Base-by-base conservation (phyloP, 1,140 invertebrate genomes). In the Eueides isabella region DNA sequence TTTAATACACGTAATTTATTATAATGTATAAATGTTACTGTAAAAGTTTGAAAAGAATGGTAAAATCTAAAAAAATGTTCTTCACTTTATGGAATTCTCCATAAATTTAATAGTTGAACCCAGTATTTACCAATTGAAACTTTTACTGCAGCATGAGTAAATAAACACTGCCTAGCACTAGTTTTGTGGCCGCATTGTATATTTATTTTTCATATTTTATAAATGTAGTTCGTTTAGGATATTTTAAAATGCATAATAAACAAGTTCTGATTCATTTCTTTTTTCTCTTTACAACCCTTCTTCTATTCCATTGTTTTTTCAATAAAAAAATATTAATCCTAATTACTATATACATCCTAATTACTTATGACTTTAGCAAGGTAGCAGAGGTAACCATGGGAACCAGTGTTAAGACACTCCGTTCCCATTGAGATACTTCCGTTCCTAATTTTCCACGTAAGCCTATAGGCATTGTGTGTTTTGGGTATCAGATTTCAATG, bases 231-330 rank as follows among this genome's bases (percentile, higher is more conserved):
- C 78, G 80, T 74, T 85, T 83, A 85, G 78, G 68, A 80, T 78
- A 81, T 55, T 55, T 55, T 26, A 72, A 76, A 79, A 87, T 76
- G 88, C 85, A 90, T 89, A 90, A 89, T 90, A 90, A 90, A 87
- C 63, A 84, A 74, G 69, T 79, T 84, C 71, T 75, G 71, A 76
- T 68, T 77, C 74, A 44, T 30, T n/a, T 55, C 41, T 67, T 78
- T 79, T 79, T 69, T 44, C n/a, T n/a, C n/a, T n/a, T n/a, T n/a
- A n/a, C n/a, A n/a, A n/a, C n/a, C n/a, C n/a, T n/a, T n/a, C n/a
- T n/a, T n/a, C n/a, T n/a, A n/a, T n/a, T n/a, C n/a, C n/a, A n/a
- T n/a, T n/a, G n/a, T n/a, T n/a, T n/a, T n/a, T n/a, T n/a, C n/a
- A n/a, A n/a, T n/a, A n/a, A n/a, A n/a, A n/a, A n/a, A n/a, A n/a